phyloP scores from a whole-genome alignment of 2,888 invertebrate species.

The Caenorhabditis auriculariae region DNA sequence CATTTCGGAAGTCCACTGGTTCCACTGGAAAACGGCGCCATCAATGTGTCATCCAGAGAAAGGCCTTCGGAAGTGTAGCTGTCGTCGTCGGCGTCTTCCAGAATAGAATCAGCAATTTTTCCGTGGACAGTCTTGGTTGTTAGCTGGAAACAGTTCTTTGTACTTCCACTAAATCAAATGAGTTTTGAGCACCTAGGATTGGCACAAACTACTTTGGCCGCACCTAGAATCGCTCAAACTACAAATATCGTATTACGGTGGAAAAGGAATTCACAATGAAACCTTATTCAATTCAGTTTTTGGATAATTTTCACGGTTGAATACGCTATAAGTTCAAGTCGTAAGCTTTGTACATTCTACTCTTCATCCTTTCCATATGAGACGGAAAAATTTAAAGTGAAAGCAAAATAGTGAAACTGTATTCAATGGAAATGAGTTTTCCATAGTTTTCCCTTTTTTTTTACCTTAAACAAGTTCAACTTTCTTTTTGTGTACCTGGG shows the following conservation, averaged over 20 bases:
- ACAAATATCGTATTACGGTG: too few relatives aligned
- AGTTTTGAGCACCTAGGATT: not conserved
- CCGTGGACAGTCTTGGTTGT: not conserved
- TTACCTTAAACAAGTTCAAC: not conserved
- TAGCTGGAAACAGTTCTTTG: not conserved
- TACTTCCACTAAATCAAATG: not conserved
- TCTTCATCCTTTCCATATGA: too few relatives aligned
- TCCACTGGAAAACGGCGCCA: conserved; percentile 53
- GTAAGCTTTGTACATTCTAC: too few relatives aligned
- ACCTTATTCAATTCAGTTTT: too few relatives aligned
- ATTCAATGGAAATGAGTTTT: not conserved
- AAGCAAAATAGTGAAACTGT: too few relatives aligned
- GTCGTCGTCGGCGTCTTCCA: not conserved
- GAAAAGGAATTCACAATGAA: too few relatives aligned
- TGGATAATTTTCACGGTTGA: too few relatives aligned
- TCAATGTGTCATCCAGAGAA: conserved; percentile 23
- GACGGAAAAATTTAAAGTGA: too few relatives aligned
- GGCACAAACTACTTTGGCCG: conserved; percentile 8
- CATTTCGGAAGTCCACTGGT: conserved; percentile 55
- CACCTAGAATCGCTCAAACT: conserved; percentile 10
- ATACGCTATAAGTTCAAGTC: too few relatives aligned
- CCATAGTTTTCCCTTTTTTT: not conserved
- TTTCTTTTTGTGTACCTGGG: not conserved
- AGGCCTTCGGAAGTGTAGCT: conserved; percentile 7
- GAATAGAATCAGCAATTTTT: conserved; percentile 1